These are phyloP conservation scores for Uropsilus gracilis DNA, from an alignment of 2,113 vertebrate genomes.

Conservation along the genomic window DNA sequence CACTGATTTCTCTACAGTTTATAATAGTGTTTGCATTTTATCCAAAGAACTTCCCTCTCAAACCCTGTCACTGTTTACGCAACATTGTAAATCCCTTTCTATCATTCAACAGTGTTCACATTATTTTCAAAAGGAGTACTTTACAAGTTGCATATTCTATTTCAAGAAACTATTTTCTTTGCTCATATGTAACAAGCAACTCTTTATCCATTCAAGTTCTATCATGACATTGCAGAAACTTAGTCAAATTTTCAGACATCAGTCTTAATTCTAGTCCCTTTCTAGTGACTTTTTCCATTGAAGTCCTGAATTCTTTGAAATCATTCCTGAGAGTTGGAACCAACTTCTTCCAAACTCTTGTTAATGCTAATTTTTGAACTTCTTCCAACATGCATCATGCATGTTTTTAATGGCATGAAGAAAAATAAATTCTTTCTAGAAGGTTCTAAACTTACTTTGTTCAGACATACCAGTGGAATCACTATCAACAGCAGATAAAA, in stretches of 20 bases:
- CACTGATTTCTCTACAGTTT: not conserved
- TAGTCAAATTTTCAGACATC: not conserved
- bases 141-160: not conserved
- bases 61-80: not conserved
- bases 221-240: not conserved
- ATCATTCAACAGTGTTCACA: not conserved
- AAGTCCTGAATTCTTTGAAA: not conserved
- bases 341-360: not conserved
- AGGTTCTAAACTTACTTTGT: not conserved
- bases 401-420: not conserved
- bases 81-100: not conserved
- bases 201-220: not conserved
- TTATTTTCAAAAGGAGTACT: not conserved
- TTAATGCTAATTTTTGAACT: not conserved
- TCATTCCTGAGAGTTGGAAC: not conserved
- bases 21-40: not conserved
- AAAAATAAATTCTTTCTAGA: not conserved
- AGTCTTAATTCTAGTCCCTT: not conserved
- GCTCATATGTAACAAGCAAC: not conserved
- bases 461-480: not conserved
- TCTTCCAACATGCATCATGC: not conserved
- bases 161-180: not conserved
- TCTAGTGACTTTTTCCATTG: not conserved
- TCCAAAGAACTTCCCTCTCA: not conserved
- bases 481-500: not conserved